phyloP scores from a whole-genome alignment of 2,113 vertebrate genomes.

The Brienomyrus longianalis region DNA sequence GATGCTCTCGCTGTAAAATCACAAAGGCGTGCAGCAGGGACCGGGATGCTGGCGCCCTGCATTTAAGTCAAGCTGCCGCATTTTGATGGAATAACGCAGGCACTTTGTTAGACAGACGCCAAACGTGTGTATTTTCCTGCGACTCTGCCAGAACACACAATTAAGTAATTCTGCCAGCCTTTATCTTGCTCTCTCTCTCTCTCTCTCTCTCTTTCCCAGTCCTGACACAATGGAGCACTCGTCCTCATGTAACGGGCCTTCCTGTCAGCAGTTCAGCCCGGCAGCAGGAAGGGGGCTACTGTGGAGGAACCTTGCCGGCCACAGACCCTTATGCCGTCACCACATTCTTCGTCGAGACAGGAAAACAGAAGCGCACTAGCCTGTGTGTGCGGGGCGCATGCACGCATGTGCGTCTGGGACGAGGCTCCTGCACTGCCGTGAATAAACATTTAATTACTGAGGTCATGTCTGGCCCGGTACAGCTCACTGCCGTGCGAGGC shows the following conservation, averaged over 20 bases:
- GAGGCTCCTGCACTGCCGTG: background rate
- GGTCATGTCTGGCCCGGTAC: background rate
- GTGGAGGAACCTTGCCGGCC: background rate
- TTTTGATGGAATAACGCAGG: background rate
- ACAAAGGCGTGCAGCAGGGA: background rate
- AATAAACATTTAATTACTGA: background rate
- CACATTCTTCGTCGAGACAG: constrained; percentile 10
- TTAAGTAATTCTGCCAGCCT: background rate
- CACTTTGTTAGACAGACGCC: background rate
- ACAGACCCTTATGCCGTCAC: constrained; percentile 5
- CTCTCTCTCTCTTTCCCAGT: background rate
- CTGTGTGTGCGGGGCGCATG: background rate
- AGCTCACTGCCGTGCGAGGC: background rate
- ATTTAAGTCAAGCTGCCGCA: background rate
- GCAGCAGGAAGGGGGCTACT: background rate
- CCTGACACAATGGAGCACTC: background rate
- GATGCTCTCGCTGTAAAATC: background rate
- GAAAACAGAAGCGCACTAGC: constrained; percentile 4
- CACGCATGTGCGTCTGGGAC: background rate
- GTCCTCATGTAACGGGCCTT: background rate
- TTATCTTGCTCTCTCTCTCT: background rate
- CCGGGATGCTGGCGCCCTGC: background rate
- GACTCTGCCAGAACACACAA: background rate
- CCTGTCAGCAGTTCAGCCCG: constrained; percentile 1
- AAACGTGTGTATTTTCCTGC: background rate